A percentile compares a stretch with the other conserved stretches of the same genome.
These are phyloP conservation scores for Cetoscarus ocellatus DNA, from an alignment of 2,797 vertebrate genomes.

Conservation along the genomic window DNA sequence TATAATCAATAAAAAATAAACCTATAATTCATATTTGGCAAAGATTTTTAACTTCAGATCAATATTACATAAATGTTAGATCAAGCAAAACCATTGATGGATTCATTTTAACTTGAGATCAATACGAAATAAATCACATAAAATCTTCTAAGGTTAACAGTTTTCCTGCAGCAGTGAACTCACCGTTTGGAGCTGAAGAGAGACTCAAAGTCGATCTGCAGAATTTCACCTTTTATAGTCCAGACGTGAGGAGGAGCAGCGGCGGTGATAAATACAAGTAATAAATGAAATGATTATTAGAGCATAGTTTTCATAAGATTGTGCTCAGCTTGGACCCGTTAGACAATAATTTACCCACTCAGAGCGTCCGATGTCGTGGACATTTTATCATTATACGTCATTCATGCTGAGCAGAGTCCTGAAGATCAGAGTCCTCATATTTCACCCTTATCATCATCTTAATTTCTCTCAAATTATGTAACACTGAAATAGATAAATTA, in stretches of 20 bases:
- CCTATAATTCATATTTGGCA: too few relatives aligned
- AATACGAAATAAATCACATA: too few relatives aligned
- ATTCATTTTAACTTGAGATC: too few relatives aligned
- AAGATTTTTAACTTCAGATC: too few relatives aligned
- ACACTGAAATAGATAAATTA: not conserved
- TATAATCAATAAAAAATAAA: too few relatives aligned
- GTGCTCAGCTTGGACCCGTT: too few relatives aligned
- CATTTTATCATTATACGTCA: not conserved
- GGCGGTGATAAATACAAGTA: not conserved
- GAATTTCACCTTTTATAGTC: not conserved
- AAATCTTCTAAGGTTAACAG: too few relatives aligned
- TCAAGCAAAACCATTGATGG: too few relatives aligned
- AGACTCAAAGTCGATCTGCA: not conserved
- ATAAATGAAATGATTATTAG: slow-evolving; percentile 2
- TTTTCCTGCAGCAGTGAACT: not conserved
- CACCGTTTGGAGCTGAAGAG: not conserved
- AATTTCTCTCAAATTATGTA: not conserved
- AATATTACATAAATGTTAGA: too few relatives aligned
- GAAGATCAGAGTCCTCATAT: not conserved
- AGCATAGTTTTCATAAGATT: not conserved
- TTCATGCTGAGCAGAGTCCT: not conserved
- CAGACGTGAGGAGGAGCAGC: not conserved
- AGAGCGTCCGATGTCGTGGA: not conserved
- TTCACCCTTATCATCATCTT: not conserved
- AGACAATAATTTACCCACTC: not conserved